phyloP scores from a whole-genome alignment of 2,113 vertebrate genomes.

The Narcine bancroftii region DNA sequence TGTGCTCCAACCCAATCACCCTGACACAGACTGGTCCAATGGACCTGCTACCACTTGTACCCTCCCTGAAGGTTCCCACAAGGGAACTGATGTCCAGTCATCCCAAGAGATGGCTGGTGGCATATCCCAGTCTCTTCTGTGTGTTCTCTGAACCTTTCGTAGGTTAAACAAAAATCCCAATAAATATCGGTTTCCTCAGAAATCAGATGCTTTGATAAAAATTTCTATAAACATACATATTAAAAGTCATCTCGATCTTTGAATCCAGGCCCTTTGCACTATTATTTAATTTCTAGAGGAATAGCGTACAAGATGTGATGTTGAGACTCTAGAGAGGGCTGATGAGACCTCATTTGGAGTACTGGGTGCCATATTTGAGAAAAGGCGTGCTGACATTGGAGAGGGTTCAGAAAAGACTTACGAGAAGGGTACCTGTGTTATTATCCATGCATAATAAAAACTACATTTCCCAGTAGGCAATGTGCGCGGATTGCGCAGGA shows the following conservation, averaged over 20 bases:
- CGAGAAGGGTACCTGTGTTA: too few relatives aligned
- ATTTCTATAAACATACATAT: background rate
- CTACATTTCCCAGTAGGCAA: too few relatives aligned
- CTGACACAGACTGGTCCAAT: background rate
- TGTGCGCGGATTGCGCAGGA: too few relatives aligned
- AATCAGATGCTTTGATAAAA: background rate
- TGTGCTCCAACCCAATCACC: background rate
- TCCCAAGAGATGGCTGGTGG: background rate
- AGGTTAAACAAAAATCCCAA: background rate
- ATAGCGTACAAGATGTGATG: too few relatives aligned
- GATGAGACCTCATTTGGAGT: too few relatives aligned
- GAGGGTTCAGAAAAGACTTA: too few relatives aligned
- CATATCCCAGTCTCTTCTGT: background rate
- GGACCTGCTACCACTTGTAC: background rate
- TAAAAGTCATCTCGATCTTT: background rate
- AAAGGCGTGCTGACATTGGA: too few relatives aligned
- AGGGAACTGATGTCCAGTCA: background rate
- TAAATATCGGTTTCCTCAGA: background rate
- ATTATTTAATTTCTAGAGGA: too few relatives aligned
- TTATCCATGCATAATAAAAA: too few relatives aligned
- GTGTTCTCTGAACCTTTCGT: background rate
- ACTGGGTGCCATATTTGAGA: too few relatives aligned
- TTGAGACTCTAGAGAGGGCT: too few relatives aligned
- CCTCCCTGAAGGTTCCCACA: background rate
- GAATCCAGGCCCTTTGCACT: background rate